Conservation (phyloP, 2,113 vertebrate species). For the Alligator sinensis region DNA sequence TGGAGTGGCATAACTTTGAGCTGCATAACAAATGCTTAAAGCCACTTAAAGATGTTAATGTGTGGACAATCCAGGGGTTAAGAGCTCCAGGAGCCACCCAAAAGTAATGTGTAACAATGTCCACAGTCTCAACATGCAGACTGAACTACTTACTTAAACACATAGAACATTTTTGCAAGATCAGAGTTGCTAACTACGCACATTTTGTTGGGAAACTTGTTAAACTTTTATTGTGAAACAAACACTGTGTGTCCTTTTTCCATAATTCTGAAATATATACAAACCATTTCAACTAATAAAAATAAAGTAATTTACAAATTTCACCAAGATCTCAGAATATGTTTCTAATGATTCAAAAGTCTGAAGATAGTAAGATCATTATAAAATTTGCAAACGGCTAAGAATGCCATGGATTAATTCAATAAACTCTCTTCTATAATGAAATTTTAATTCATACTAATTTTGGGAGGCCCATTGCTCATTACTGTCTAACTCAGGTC, state of each 20-base stretch:
- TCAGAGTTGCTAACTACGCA: too few relatives aligned
- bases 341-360: neutral
- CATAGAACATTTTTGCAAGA: neutral
- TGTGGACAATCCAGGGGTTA: too few relatives aligned
- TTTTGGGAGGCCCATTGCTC: neutral
- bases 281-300: neutral
- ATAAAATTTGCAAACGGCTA: neutral
- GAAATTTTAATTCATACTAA: neutral
- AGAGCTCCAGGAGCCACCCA: too few relatives aligned
- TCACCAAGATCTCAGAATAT: neutral
- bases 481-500: neutral
- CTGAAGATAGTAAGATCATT: neutral
- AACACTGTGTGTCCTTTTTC: neutral
- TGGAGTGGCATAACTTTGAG: too few relatives aligned
- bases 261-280: neutral
- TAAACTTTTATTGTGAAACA: rapidly evolving
- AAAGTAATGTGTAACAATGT: too few relatives aligned
- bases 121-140: too few relatives aligned
- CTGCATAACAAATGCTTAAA: too few relatives aligned
- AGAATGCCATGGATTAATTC: neutral
- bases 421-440: neutral
- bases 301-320: neutral
- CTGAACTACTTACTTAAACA: neutral
- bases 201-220: neutral
- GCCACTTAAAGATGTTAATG: too few relatives aligned